phyloP scores from a whole-genome alignment of 2,113 vertebrate genomes.

The Patagioenas fasciata region DNA sequence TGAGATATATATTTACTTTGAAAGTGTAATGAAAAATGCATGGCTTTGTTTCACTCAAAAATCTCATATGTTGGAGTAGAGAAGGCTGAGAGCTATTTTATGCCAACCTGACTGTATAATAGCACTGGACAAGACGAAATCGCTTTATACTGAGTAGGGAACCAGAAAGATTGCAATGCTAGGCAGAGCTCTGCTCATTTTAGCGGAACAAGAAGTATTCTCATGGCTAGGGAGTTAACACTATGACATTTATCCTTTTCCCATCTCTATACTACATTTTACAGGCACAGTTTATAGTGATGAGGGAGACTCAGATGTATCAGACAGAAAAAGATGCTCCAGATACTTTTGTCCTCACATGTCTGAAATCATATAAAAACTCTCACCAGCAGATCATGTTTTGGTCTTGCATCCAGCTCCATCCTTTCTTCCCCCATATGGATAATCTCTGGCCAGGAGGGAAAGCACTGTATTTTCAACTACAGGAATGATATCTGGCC shows the following conservation, averaged over 20 bases:
- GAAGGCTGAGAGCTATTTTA: neutral
- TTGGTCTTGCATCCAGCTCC: neutral
- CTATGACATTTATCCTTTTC: neutral
- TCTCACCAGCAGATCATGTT: slow-evolving; percentile 2
- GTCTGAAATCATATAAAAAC: slow-evolving; percentile 3
- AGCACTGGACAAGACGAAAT: neutral
- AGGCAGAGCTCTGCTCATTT: neutral
- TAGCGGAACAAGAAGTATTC: neutral
- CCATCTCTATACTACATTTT: neutral
- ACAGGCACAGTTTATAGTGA: neutral
- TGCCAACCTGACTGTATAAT: neutral
- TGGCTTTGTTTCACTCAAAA: neutral
- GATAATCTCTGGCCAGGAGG: slow-evolving; percentile 50
- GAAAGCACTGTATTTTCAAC: slow-evolving; percentile 40
- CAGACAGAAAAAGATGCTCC: neutral
- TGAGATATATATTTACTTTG: neutral
- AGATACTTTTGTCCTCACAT: neutral
- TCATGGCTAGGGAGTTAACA: neutral
- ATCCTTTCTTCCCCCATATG: neutral
- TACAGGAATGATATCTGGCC: neutral
- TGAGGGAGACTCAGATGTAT: neutral
- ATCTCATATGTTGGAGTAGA: neutral
- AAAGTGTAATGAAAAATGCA: neutral
- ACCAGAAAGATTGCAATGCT: neutral
- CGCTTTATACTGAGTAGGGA: neutral